These are phyloP conservation scores for Hirtodrosophila cameraria DNA, from an alignment of 2,888 invertebrate genomes.

Conservation along the genomic window DNA sequence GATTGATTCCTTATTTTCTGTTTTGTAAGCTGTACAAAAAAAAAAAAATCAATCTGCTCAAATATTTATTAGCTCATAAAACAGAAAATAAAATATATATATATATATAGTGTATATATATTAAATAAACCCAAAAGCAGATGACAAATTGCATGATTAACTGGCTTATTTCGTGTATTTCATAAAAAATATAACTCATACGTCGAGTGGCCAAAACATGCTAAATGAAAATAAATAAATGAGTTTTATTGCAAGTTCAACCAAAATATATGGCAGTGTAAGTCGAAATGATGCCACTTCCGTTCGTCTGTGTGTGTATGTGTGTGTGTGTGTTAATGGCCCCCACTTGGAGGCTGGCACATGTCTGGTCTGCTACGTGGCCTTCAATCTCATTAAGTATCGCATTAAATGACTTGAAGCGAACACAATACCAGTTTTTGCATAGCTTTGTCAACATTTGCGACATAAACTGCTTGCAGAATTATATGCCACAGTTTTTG, in stretches of 20 bases:
- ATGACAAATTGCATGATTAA: slow-evolving; percentile 71
- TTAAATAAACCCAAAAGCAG: slow-evolving; percentile 25
- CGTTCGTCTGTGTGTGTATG: neutral
- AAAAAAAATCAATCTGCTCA: no score
- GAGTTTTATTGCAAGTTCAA: slow-evolving; percentile 34
- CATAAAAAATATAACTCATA: slow-evolving; percentile 45
- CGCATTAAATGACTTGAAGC: slow-evolving; percentile 62
- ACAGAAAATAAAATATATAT: no score
- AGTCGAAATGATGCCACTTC: slow-evolving; percentile 34
- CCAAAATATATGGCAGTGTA: slow-evolving; percentile 51
- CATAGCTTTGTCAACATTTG: slow-evolving; percentile 40
- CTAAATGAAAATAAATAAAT: slow-evolving; percentile 75
- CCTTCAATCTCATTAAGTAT: slow-evolving; percentile 63
- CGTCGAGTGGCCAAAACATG: slow-evolving; percentile 31
- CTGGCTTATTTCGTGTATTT: slow-evolving; percentile 57
- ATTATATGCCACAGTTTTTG: slow-evolving; percentile 45
- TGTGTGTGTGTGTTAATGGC: slow-evolving; percentile 15
- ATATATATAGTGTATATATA: no score
- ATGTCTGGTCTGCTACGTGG: slow-evolving; percentile 28
- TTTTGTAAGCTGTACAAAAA: no score
- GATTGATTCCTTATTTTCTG: no score
- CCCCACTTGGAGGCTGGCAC: slow-evolving; percentile 25
- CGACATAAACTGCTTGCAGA: slow-evolving; percentile 35
- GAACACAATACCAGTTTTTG: slow-evolving; percentile 39
- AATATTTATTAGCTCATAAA: no score